Evolutionary conservation across 2,888 invertebrate genomes (phyloP).

Genomic region (Cetonia aurata): DNA sequence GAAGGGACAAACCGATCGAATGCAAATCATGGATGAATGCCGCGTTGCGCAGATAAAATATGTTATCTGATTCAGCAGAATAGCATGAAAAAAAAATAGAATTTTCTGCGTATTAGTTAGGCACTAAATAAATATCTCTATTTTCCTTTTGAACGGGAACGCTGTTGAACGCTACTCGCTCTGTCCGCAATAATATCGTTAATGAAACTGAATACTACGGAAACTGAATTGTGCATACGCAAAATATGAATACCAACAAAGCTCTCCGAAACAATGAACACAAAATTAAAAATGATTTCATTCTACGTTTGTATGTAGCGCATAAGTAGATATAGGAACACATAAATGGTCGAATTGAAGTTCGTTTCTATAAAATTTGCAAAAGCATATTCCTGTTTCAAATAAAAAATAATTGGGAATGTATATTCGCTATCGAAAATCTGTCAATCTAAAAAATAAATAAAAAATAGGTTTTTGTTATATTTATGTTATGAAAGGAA

Average conservation of each 20-base stretch:
- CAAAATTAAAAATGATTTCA: slow-evolving; percentile 19
- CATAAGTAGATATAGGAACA: not conserved
- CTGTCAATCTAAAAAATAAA: not conserved
- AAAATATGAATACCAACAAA: slow-evolving; percentile 11
- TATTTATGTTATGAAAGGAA: not conserved
- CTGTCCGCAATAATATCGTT: not conserved
- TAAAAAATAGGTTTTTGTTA: not conserved
- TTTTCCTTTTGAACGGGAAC: too few species aligned
- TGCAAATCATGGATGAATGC: too few species aligned
- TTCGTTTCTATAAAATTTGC: slow-evolving; percentile 20
- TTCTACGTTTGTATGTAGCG: not conserved
- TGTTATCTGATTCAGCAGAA: too few species aligned
- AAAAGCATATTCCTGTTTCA: not conserved
- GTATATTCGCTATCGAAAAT: not conserved
- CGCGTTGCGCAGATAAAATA: too few species aligned
- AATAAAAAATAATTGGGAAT: not conserved
- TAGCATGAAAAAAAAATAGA: too few species aligned
- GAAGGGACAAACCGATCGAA: too few species aligned
- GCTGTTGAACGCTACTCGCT: too few species aligned
- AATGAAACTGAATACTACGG: slow-evolving; percentile 3
- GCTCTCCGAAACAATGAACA: slow-evolving; percentile 14
- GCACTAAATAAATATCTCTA: too few species aligned
- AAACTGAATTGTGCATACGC: slow-evolving; percentile 8
- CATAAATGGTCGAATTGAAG: slow-evolving; percentile 8
- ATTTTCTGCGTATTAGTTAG: too few species aligned